Evolutionary conservation across 2,888 invertebrate species (phyloP), one percentile per base, ranked within the genome.

Genomic region (Habroteleia sp.): DNA sequence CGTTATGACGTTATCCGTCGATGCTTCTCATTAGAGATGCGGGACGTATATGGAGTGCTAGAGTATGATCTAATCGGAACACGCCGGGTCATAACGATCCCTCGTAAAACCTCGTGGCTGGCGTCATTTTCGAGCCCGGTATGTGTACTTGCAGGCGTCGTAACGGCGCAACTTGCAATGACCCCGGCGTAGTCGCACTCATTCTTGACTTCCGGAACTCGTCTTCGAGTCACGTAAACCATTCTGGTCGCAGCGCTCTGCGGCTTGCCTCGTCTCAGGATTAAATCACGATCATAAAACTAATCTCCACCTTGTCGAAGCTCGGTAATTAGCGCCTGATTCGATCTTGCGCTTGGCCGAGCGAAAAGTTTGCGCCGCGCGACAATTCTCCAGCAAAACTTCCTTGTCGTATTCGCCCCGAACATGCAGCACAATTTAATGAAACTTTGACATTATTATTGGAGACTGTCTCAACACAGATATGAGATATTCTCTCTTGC

Each of bases 291-390:
- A 74, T 77, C 74, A 71, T 77, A 74, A 77, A 77, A 76, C 69
- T 73, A 74, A 76, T 71, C 73, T 76, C 66, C 54, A 46, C 48
- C 58, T 62, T 33, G 65, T 74, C 77, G 79, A 58, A 76, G 52
- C 69, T 68, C 60, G 80, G 76, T 82, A 82, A 83, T 84, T 82
- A 82, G 82, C 81, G 79, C 80, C 78, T 77, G 82, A 84, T 83
- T 81, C 80, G 80, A 84, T 84, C 81, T 80, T 74, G 63, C 63
- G 78, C 77, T 82, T 77, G 75, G 78, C 77, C 76, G 65, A 79
- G 78, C 76, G 76, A 75, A 77, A 75, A 76, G 77, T 79, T 77
- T 68, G 65, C 71, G 54, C 68, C 65, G 75, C 65, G 79, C 73
- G 73, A 76, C 76, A 66, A 62, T 76, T 76, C 62, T 62, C 25